phyloP scores from a whole-genome alignment of 2,113 vertebrate species.

The Gallinago media region DNA sequence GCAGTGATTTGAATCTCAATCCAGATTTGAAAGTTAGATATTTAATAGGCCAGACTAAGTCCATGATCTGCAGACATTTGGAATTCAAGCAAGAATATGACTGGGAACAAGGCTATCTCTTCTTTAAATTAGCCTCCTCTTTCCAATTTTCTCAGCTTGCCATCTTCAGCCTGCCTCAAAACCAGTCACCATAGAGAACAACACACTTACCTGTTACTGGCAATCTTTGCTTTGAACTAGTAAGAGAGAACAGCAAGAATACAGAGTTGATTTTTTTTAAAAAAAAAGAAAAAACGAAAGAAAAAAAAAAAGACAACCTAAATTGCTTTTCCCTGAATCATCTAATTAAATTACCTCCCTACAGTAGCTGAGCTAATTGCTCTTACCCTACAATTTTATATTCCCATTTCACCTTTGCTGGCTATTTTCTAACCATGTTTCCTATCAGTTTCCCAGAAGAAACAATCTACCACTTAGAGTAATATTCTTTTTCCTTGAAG shows the following conservation, averaged over 20 bases:
- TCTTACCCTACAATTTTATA: constrained; percentile 3
- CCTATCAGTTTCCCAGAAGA: constrained; percentile 30
- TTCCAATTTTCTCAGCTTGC: neutral
- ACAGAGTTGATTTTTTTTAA: neutral
- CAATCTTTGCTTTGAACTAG: neutral
- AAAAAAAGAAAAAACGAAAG: neutral
- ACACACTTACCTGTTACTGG: neutral
- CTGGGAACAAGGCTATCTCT: neutral
- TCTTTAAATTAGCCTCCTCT: neutral
- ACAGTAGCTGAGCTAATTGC: constrained; percentile 7
- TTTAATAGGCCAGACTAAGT: neutral
- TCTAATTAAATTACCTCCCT: constrained; percentile 9
- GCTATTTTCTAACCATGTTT: constrained; percentile 7
- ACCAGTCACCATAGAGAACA: neutral
- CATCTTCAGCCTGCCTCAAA: neutral
- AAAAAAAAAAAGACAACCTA: neutral
- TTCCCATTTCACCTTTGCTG: constrained; percentile 35
- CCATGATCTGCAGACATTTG: neutral
- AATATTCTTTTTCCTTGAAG: neutral
- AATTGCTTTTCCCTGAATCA: neutral
- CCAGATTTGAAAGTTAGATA: neutral
- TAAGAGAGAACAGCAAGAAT: too few species aligned
- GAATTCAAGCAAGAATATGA: neutral
- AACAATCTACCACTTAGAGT: neutral
- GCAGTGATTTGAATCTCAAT: neutral